These are phyloP conservation scores for Piezodorus guildinii DNA, from an alignment of 1,140 invertebrate genomes.

Conservation along the genomic window DNA sequence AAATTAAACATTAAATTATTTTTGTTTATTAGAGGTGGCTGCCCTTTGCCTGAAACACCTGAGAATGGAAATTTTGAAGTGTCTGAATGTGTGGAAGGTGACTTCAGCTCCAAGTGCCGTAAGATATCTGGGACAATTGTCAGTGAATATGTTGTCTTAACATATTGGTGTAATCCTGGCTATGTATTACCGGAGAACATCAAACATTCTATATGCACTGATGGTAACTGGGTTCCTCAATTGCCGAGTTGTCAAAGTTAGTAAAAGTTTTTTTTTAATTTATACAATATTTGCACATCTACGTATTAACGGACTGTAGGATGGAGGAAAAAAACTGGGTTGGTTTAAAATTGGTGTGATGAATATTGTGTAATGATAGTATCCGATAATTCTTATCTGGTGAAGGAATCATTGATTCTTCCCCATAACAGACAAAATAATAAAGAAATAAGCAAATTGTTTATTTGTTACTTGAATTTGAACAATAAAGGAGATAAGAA, in stretches of 20 bases:
- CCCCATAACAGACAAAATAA: too few species aligned
- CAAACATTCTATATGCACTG: slow-evolving; percentile 9
- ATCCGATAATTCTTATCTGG: too few species aligned
- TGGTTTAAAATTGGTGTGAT: too few species aligned
- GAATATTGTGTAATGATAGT: too few species aligned
- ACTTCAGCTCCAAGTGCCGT: background rate
- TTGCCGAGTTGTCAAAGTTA: slow-evolving; percentile 20
- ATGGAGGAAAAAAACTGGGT: too few species aligned
- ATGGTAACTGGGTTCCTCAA: slow-evolving; percentile 17
- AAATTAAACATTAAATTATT: background rate
- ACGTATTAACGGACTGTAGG: too few species aligned
- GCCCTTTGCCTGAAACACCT: slow-evolving; percentile 7
- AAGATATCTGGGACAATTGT: slow-evolving; percentile 11
- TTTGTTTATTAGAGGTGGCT: slow-evolving; percentile 5
- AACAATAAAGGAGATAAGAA: too few species aligned
- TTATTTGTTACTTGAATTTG: too few species aligned
- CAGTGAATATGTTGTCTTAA: background rate
- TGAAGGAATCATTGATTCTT: too few species aligned
- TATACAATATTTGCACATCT: too few species aligned
- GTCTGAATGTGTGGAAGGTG: background rate
- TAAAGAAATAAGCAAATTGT: too few species aligned
- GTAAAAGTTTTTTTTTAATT: too few species aligned
- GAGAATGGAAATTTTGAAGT: slow-evolving; percentile 8
- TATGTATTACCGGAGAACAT: slow-evolving; percentile 2
- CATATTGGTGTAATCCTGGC: slow-evolving; percentile 13